phyloP scores from a whole-genome alignment of 2,113 vertebrate genomes.

The Pogonocichla stellata region DNA sequence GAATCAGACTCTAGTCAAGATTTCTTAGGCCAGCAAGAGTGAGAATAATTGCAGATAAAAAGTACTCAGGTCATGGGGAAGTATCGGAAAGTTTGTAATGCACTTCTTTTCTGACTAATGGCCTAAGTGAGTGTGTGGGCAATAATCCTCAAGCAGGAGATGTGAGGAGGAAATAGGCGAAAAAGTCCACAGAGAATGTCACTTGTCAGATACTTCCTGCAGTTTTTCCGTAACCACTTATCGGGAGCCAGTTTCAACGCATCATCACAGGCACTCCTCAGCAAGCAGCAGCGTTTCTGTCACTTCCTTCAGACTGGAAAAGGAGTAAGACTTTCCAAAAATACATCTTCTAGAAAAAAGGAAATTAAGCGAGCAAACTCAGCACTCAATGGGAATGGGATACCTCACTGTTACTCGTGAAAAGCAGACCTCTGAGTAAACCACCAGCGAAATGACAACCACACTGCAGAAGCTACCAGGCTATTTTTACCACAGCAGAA shows the following conservation, averaged over 20 bases:
- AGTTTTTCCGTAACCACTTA: neutral
- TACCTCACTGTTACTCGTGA: neutral
- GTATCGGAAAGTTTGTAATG: neutral
- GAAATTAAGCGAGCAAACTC: neutral
- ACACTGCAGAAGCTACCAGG: constrained; percentile 3
- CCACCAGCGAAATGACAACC: constrained; percentile 1
- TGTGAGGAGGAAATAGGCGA: neutral
- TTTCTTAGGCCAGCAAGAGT: neutral
- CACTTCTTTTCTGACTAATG: neutral
- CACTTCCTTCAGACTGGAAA: constrained; percentile 29
- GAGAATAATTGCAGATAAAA: neutral
- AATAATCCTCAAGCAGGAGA: neutral
- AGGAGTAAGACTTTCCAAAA: constrained; percentile 51
- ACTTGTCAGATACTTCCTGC: neutral
- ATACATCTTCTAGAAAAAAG: neutral
- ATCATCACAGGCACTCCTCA: neutral
- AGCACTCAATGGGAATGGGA: neutral
- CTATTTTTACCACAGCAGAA: constrained; percentile 53
- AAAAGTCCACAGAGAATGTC: neutral
- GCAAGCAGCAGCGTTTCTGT: neutral
- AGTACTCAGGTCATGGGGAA: neutral
- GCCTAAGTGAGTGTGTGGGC: neutral
- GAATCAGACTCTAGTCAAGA: neutral
- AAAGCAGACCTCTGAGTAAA: constrained; percentile 25
- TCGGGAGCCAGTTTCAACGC: neutral